phyloP scores from a whole-genome alignment of 2,113 vertebrate species.

The Coregonus clupeaformis region DNA sequence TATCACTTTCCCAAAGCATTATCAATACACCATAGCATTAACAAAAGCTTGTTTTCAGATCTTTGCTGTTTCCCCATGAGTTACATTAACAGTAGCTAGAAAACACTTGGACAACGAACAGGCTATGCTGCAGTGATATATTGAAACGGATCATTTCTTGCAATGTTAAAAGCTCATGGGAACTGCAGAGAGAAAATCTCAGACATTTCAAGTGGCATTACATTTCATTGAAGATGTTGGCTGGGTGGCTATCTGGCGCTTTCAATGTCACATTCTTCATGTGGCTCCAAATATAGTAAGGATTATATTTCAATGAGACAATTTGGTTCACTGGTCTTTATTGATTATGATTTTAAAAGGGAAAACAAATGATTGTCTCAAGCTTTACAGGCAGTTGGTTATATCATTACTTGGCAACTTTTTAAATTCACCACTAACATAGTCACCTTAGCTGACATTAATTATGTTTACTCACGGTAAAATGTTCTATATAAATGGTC shows the following conservation, averaged over 20 bases:
- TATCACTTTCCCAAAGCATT: no score
- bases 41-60: no score
- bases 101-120: not conserved
- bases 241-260: not conserved
- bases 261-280: not conserved
- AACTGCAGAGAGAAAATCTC: not conserved
- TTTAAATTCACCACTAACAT: not conserved
- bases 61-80: no score
- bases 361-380: constrained; percentile 2
- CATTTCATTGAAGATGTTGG: not conserved
- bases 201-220: not conserved
- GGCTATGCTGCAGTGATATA: not conserved
- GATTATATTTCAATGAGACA: not conserved
- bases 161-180: not conserved
- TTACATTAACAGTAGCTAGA: not conserved
- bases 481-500: no score
- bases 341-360: constrained; percentile 5
- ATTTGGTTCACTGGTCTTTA: not conserved
- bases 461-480: no score
- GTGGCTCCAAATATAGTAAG: constrained; percentile 3
- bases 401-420: no score
- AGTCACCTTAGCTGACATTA: no score
- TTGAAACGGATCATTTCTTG: not conserved
- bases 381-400: not conserved
- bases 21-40: no score